Evolutionary conservation across 37 sponge, comb jelly and placozoan genomes (phyloP).

Genomic region (Halichondria panicea): DNA sequence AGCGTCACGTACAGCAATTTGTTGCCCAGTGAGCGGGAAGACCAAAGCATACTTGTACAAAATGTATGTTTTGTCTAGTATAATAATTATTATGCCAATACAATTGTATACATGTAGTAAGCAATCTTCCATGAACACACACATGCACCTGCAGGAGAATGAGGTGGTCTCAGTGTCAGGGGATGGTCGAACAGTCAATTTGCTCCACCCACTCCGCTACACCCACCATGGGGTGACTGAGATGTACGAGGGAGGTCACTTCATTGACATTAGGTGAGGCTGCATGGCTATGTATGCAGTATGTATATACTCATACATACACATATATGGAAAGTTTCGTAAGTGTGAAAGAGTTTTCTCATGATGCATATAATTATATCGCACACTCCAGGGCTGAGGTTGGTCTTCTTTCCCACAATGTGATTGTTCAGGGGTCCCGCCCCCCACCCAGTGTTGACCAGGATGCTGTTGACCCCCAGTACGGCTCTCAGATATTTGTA

Average conservation of each 20-base stretch:
- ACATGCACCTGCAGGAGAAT: slow-evolving; percentile 22
- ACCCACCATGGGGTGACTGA: slow-evolving; percentile 81
- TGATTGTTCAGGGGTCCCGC: slow-evolving; percentile 69
- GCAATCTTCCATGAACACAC: no score
- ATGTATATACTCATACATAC: neutral
- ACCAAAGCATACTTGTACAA: no score
- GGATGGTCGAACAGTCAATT: slow-evolving; percentile 42
- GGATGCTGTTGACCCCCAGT: slow-evolving; percentile 77
- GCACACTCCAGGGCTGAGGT: slow-evolving; percentile 74
- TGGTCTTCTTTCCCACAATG: slow-evolving; percentile 84
- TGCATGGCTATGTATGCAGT: neutral
- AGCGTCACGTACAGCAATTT: no score
- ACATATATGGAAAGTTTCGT: neutral
- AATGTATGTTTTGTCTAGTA: neutral
- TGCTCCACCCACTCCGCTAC: slow-evolving; percentile 34
- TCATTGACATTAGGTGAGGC: slow-evolving; percentile 77
- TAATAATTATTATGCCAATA: no score
- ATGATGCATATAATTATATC: neutral
- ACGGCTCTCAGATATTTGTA: slow-evolving; percentile 80
- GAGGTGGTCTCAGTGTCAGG: slow-evolving; percentile 31
- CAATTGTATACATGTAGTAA: no score
- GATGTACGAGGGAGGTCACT: slow-evolving; percentile 67
- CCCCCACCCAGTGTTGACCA: slow-evolving; percentile 23
- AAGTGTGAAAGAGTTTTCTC: neutral
- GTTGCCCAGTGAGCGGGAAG: no score